Evolutionary conservation across 2,888 invertebrate species (phyloP), one percentile per base, ranked within the genome.

Genomic region (Sphaeridia pumilis): DNA sequence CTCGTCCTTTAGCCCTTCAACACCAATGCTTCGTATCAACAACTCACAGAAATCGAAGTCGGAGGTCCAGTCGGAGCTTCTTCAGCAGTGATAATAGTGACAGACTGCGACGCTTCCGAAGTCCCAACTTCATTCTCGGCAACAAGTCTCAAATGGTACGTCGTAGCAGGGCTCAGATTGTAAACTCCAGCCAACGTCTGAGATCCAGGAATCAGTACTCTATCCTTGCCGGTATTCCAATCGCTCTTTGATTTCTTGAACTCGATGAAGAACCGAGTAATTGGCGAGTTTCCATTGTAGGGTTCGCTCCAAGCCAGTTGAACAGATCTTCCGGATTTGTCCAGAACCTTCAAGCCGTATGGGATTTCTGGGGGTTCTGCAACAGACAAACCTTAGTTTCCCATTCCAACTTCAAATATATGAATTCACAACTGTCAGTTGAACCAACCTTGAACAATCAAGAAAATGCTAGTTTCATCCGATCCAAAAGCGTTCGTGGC

Each of bases 21-120:
- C 20, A 41, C n/a, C 10, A 12, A 12, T 12, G 17, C 20, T 17
- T 7, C n/a, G 10, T 7, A 41, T 41, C 17, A 5, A 17, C 14
- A 22, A n/a, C 34, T 41, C 44, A 56, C 56, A 2, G 42, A 22
- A 35, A 64, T 64, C 51, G 58, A 60, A 49, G 65, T 61, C 25
- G 68, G 68, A 22, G 67, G 64, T n/a, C 68, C 68, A 35, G 64
- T 58, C n/a, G 65, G 66, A 44, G 64, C 64, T 77, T 93, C 92
- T 73, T 95, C 94, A 34, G 92, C 89, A 26, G 95, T 95, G 58
- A 92, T 92, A 60, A 94, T 93, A 2, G 87, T 87, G 2, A 93
- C 89, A 2, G 87, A 84, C 68, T 92, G 89, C 0, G 93, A 93
- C 2, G 89, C 87, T 63, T 86, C 85, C 27, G 93, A 92, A n/a